Base-by-base conservation (phyloP, 1,140 invertebrate species). In the Lepidostoma basale region DNA sequence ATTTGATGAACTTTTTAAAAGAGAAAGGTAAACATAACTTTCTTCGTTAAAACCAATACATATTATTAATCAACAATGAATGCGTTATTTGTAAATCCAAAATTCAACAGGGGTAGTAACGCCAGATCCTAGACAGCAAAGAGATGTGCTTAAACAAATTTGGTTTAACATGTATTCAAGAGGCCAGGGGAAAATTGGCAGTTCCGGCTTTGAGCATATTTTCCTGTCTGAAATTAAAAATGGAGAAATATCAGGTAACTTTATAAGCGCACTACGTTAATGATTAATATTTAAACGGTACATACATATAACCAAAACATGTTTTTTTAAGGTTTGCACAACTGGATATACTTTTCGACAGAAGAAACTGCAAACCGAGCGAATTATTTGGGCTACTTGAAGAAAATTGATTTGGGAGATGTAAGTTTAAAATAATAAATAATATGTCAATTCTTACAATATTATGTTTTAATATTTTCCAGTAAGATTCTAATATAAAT, bases 161-260 rank as follows among this genome's bases (percentile, higher is more conserved):
- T 94, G 92, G 92, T 94, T 94, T 75, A 88, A 87, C 3, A 81
- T 94, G 67, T 96, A 94, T 75, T 89, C 92, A 0, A 82, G 93
- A 62, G 90, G 90, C 0, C 85, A 86, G 73, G 89, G 89, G 14
- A 89, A 87, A 76, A 88, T 91, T 6, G 89, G 91, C 16, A 94
- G 92, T 71, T 90, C 89, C 22, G 93, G 91, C 1, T 95, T 96
- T 75, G 94, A 96, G 77, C 94, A 96, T 74, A 86, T 93, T 20
- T 96, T 95, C 76, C 81, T 96, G 1, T 89, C 92, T 0, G 94
- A 96, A 85, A 80, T 93, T 0, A 90, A 93, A 80, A 87, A 88
- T 74, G 80, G 86, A n/a, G 87, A 90, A 74, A 86, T 96, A 4
- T 86, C 85, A 56, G 81, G 81, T 83, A 76, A 3, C 9, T 28